A percentile compares a stretch with the other conserved stretches of the same genome.
phyloP scores from a whole-genome alignment of 2,797 vertebrate species.

The Cynopterus sphinx region DNA sequence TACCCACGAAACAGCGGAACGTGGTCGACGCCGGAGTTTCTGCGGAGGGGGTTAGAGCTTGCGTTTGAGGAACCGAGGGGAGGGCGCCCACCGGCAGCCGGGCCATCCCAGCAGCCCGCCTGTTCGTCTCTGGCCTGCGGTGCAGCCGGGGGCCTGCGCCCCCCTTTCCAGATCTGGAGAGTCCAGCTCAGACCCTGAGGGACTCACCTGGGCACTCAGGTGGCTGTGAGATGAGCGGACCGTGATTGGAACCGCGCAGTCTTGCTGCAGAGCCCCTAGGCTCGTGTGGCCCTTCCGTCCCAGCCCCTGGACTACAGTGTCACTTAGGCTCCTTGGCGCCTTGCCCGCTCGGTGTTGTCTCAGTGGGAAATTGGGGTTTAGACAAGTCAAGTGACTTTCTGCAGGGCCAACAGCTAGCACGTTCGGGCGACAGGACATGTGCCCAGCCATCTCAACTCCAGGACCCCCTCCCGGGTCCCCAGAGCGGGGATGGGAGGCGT shows the following conservation, averaged over 20 bases:
- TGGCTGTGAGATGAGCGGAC: accelerated
- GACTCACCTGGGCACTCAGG: background rate
- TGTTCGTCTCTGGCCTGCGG: accelerated
- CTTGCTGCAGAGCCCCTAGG: background rate
- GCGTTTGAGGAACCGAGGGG: background rate
- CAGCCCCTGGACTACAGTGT: accelerated
- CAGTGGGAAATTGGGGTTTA: background rate
- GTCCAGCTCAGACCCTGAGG: background rate
- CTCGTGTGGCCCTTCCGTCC: accelerated
- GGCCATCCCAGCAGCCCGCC: accelerated
- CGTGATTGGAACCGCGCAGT: accelerated
- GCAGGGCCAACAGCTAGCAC: background rate
- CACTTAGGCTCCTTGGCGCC: accelerated
- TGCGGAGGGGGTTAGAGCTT: background rate
- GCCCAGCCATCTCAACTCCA: accelerated
- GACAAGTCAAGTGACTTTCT: accelerated
- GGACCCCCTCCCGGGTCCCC: background rate
- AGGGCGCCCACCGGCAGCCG: accelerated
- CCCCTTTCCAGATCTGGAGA: background rate
- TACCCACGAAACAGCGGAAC: background rate
- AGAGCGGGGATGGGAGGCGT: accelerated
- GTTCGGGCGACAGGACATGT: accelerated
- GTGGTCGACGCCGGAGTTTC: background rate
- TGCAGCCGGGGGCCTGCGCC: accelerated
- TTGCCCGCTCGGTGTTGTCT: background rate